A percentile compares a stretch with the other conserved stretches of the same genome.
Evolutionary conservation across 2,888 invertebrate genomes (phyloP).

Genomic region (Scaeva pyrastri): DNA sequence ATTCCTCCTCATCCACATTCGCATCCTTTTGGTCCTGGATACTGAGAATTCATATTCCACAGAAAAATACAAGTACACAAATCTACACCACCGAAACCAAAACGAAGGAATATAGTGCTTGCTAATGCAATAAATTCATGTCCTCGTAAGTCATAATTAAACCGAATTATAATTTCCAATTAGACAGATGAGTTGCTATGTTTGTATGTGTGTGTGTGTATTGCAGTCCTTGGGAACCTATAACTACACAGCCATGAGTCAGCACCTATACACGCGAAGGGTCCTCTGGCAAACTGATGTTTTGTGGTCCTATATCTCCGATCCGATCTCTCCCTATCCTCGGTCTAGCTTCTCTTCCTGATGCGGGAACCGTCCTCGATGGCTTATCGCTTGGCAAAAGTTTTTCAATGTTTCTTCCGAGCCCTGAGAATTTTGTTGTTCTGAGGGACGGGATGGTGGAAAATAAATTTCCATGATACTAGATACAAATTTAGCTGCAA

Average conservation of each 20-base stretch:
- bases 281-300: not conserved
- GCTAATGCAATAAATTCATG: constrained; percentile 72
- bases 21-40: too few species aligned
- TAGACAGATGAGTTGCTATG: constrained; percentile 48
- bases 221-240: constrained; percentile 8
- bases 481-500: constrained; percentile 57
- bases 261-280: not conserved
- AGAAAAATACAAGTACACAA: not conserved
- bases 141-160: constrained; percentile 76
- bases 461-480: constrained; percentile 65
- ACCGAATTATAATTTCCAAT: constrained; percentile 75
- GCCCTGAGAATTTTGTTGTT: not conserved
- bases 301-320: constrained; percentile 4
- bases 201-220: too few species aligned
- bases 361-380: constrained; percentile 39
- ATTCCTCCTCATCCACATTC: too few species aligned
- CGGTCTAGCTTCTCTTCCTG: too few species aligned
- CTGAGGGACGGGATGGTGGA: too few species aligned
- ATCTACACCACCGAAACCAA: constrained; percentile 23
- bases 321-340: not conserved
- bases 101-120: constrained; percentile 50
- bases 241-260: too few species aligned
- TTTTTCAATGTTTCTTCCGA: constrained; percentile 59
- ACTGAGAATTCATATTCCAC: not conserved
- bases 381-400: constrained; percentile 65